Evolutionary conservation across 2,113 vertebrate species (phyloP).

Genomic region (Pelobates fuscus): DNA sequence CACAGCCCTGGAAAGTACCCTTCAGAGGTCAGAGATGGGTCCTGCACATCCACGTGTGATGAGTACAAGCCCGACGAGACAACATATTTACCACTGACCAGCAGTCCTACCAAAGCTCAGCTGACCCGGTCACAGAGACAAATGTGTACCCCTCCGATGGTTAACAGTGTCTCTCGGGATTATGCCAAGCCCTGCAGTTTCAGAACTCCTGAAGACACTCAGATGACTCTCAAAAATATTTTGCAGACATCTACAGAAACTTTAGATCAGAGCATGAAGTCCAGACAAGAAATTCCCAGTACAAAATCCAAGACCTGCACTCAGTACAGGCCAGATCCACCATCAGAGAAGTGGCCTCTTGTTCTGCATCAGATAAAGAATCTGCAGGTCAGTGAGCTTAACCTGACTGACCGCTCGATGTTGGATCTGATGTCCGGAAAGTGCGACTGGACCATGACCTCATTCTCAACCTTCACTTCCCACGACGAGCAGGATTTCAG

Average conservation of each 20-base stretch:
- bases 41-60: slow-evolving; percentile 54
- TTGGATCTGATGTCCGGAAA: slow-evolving; percentile 66
- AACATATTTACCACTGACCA: slow-evolving; percentile 70
- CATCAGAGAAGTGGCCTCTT: background rate
- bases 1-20: slow-evolving; percentile 41
- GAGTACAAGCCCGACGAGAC: slow-evolving; percentile 64
- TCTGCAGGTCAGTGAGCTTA: slow-evolving; percentile 40
- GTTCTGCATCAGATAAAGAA: slow-evolving; percentile 2
- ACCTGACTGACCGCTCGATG: slow-evolving; percentile 53
- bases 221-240: slow-evolving; percentile 27
- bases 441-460: slow-evolving; percentile 78
- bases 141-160: slow-evolving; percentile 44
- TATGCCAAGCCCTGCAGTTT: background rate
- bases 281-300: too few relatives aligned
- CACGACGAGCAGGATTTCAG: slow-evolving; percentile 84
- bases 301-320: background rate
- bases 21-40: slow-evolving; percentile 56
- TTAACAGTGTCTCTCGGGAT: slow-evolving; percentile 18
- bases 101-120: slow-evolving; percentile 60
- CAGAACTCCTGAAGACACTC: background rate
- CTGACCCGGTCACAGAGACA: slow-evolving; percentile 36
- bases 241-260: slow-evolving; percentile 43
- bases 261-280: background rate
- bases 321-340: background rate
- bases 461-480: slow-evolving; percentile 83